phyloP scores from a whole-genome alignment of 2,888 invertebrate species.

The Athrips mouffetella region DNA sequence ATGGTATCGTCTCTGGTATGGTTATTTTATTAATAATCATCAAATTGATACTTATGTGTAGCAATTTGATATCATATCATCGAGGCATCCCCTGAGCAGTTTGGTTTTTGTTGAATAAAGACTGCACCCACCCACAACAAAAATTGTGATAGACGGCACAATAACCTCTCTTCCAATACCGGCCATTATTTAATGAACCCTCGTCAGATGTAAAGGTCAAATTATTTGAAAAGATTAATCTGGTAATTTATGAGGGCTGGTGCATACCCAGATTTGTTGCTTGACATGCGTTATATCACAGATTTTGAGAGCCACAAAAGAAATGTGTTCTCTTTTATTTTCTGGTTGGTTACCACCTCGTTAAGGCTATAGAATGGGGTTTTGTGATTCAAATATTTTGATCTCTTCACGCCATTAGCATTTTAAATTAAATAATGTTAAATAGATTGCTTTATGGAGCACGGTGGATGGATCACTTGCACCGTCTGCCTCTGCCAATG shows the following conservation, averaged over 20 bases:
- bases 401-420: slow-evolving; percentile 6
- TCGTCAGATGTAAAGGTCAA: slow-evolving; percentile 78
- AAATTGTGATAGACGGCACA: slow-evolving; percentile 74
- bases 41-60: not conserved
- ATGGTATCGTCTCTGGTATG: slow-evolving; percentile 18
- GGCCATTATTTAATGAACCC: slow-evolving; percentile 77
- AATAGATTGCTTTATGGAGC: slow-evolving; percentile 43
- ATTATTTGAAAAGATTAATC: slow-evolving; percentile 78
- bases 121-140: slow-evolving; percentile 56
- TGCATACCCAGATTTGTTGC: slow-evolving; percentile 63
- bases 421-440: slow-evolving; percentile 22
- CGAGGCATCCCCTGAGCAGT: slow-evolving; percentile 26
- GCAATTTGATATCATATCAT: slow-evolving; percentile 13
- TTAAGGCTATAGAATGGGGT: slow-evolving; percentile 22
- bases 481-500: slow-evolving; percentile 46
- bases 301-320: slow-evolving; percentile 52
- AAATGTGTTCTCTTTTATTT: slow-evolving; percentile 40
- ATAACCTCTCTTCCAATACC: slow-evolving; percentile 71
- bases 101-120: slow-evolving; percentile 33
- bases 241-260: slow-evolving; percentile 72
- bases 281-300: slow-evolving; percentile 57
- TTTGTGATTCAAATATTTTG: slow-evolving; percentile 35
- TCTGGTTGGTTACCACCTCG: slow-evolving; percentile 30
- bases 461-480: slow-evolving; percentile 48
- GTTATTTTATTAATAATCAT: slow-evolving; percentile 14